These are phyloP conservation scores for Rhinoderma darwinii DNA, from an alignment of 2,113 vertebrate species.

Conservation along the genomic window DNA sequence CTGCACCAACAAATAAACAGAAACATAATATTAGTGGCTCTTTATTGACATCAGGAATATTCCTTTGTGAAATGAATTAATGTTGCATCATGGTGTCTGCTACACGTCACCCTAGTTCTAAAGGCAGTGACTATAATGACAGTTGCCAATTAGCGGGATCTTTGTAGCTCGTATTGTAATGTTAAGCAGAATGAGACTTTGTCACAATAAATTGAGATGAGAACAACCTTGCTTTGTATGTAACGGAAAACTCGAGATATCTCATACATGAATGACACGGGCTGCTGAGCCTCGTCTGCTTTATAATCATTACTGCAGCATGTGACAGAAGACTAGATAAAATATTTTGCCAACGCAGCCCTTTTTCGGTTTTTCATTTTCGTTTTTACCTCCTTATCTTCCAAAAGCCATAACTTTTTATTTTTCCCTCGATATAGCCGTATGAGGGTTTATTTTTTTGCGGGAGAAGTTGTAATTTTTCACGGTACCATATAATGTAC, in stretches of 20 bases:
- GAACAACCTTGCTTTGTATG: neutral
- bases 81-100: neutral
- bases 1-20: neutral
- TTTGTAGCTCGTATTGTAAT: slow-evolving; percentile 10
- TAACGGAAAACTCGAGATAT: neutral
- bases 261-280: neutral
- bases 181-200: slow-evolving; percentile 23
- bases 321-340: neutral
- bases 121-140: slow-evolving; percentile 1
- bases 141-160: slow-evolving; percentile 27
- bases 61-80: neutral
- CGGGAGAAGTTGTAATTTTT: too few relatives aligned
- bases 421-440: too few relatives aligned
- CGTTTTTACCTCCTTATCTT: too few relatives aligned
- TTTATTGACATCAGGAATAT: neutral
- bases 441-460: too few relatives aligned
- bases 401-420: too few relatives aligned
- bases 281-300: neutral
- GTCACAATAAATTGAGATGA: slow-evolving; percentile 11
- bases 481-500: too few relatives aligned
- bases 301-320: neutral
- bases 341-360: too few relatives aligned
- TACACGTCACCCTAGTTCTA: neutral
- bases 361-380: too few relatives aligned
- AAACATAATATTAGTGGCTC: too few relatives aligned